Base-by-base conservation (phyloP, 2,888 invertebrate species). In the Drosophila kanekoi region DNA sequence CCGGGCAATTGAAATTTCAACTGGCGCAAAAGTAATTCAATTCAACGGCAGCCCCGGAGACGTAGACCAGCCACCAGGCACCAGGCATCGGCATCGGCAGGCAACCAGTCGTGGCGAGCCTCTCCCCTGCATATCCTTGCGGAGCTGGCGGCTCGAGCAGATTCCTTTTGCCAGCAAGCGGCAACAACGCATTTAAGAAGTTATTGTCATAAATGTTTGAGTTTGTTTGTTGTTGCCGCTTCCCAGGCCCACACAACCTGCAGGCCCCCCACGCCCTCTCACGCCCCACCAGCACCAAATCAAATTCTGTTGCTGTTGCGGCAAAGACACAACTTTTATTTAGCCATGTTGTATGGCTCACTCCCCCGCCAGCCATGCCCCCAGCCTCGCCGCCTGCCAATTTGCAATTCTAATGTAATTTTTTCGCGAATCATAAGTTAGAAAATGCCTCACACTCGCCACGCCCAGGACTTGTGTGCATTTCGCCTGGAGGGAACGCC, bases 321-420 rank as follows among this genome's bases (percentile, higher is more conserved):
- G 60, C 71, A 62, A 72, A 80, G 74, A 79, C 85, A 85, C 77
- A 87, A 85, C 80, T 77, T 86, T 89, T 89, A 87, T 89, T 84
- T 81, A 77, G 80, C 72, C 81, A 76, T 76, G 81, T 63, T 78
- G 84, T 73, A 80, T 79, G 74, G 72, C 66, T 54, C n/a, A n/a
- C n/a, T 18, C 20, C 4, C 23, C 28, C 13, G 0, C 11, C n/a
- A n/a, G 11, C 16, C 33, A 20, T 54, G 60, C 38, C 38, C n/a
- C 23, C 3, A 44, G 38, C 18, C 16, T 56, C 48, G 48, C 61
- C 62, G 71, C 68, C 79, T 53, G 51, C 79, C 87, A 84, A 90
- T 90, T 90, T 90, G 89, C 90, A 90, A 90, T 90, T 90, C 90
- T 85, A 90, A 90, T 90, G 90, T 90, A 90, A 90, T 90, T 90